Evolutionary conservation across 1,140 invertebrate species (phyloP).

Genomic region (Hyphantria cunea): DNA sequence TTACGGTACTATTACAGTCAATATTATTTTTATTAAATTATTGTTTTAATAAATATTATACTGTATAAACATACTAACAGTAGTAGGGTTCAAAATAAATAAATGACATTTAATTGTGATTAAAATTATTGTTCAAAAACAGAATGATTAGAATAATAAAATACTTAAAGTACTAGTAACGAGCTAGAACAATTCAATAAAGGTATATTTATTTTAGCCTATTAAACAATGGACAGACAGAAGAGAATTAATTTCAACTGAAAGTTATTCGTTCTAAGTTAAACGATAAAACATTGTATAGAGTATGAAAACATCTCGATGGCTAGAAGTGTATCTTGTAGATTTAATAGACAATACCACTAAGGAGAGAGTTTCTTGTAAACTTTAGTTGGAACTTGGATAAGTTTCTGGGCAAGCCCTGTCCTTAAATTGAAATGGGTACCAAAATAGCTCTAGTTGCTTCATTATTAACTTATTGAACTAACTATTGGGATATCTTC

Average conservation of each 20-base stretch:
- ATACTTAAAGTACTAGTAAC: no score
- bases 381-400: conserved; percentile 60
- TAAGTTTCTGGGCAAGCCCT: conserved; percentile 63
- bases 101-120: no score
- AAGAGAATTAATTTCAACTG: background rate
- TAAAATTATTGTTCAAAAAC: no score
- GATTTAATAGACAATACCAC: conserved; percentile 69
- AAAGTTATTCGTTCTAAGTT: conserved; percentile 20
- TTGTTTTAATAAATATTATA: no score
- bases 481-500: conserved; percentile 31
- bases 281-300: conserved; percentile 49
- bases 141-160: no score
- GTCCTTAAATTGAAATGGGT: conserved; percentile 71
- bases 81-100: no score
- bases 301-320: conserved; percentile 54
- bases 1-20: no score
- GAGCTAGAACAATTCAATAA: no score
- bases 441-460: conserved; percentile 57
- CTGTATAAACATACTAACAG: no score
- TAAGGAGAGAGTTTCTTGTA: conserved; percentile 67
- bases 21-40: no score
- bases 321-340: conserved; percentile 61
- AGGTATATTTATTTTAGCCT: no score
- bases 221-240: no score
- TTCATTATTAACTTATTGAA: conserved; percentile 57